A percentile compares a stretch with the other conserved stretches of the same genome.
Evolutionary conservation across 2,888 invertebrate genomes (phyloP).

Genomic region (Tipula unca): DNA sequence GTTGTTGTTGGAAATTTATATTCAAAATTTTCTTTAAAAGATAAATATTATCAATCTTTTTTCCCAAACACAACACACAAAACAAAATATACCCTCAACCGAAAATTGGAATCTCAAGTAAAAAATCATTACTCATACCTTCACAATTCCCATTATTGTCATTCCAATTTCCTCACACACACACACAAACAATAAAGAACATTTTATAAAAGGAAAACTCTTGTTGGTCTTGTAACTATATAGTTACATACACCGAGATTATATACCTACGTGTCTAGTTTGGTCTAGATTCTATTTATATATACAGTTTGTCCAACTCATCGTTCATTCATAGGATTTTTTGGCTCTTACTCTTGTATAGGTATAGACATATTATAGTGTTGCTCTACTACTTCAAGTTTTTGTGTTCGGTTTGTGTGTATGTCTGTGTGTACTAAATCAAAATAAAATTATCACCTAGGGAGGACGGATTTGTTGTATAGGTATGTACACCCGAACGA

Average conservation of each 20-base stretch:
- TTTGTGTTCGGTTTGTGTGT: neutral
- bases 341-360: neutral
- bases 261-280: neutral
- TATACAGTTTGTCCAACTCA: neutral
- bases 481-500: neutral
- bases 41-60: neutral
- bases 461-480: neutral
- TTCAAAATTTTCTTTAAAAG: neutral
- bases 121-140: slow-evolving; percentile 14
- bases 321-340: neutral
- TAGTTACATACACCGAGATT: neutral
- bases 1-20: slow-evolving; percentile 2
- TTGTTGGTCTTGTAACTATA: neutral
- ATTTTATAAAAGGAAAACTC: neutral
- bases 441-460: neutral
- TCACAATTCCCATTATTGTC: neutral
- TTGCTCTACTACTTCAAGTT: neutral
- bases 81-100: neutral
- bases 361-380: neutral
- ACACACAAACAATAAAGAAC: neutral
- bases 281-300: neutral
- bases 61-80: neutral
- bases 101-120: neutral
- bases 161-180: neutral
- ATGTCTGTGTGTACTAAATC: neutral